phyloP scores from a whole-genome alignment of 2,888 invertebrate species.

The Malthinus seriepunctatus region DNA sequence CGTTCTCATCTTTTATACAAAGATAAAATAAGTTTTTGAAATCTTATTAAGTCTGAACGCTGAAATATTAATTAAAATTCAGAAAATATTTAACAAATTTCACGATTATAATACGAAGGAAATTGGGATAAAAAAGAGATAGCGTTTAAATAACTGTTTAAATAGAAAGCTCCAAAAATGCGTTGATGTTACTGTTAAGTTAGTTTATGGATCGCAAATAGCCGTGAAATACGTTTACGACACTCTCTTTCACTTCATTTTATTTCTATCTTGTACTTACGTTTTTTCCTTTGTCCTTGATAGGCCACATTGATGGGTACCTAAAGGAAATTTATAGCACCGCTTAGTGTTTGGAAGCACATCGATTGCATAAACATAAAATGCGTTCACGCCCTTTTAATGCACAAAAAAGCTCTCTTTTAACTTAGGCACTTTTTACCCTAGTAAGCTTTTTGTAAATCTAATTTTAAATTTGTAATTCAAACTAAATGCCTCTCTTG shows the following conservation, averaged over 20 bases:
- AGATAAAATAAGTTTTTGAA: too few species aligned
- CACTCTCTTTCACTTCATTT: constrained; percentile 30
- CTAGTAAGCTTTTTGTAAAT: constrained; percentile 2
- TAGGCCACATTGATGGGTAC: constrained; percentile 17
- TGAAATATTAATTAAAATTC: too few species aligned
- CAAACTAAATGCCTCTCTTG: not conserved
- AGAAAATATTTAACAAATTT: too few species aligned
- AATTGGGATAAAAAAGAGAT: too few species aligned
- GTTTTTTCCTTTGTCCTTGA: constrained; percentile 20
- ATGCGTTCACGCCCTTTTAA: constrained; percentile 22
- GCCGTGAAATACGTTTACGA: constrained; percentile 38
- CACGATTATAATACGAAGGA: too few species aligned
- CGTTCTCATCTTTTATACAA: not conserved
- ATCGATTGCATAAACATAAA: constrained; percentile 20
- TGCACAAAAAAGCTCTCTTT: constrained; percentile 10
- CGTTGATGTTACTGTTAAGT: constrained; percentile 38
- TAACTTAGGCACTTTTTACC: not conserved
- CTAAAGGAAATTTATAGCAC: constrained; percentile 21
- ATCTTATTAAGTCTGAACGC: too few species aligned
- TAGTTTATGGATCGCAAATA: constrained; percentile 40
- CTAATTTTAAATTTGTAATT: constrained; percentile 4
- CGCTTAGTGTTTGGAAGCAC: constrained; percentile 15
- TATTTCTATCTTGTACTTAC: constrained; percentile 20
- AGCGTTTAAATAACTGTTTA: not conserved
- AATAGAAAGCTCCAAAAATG: not conserved